These are phyloP conservation scores for Lerema accius DNA, from an alignment of 1,140 invertebrate genomes.

Conservation along the genomic window DNA sequence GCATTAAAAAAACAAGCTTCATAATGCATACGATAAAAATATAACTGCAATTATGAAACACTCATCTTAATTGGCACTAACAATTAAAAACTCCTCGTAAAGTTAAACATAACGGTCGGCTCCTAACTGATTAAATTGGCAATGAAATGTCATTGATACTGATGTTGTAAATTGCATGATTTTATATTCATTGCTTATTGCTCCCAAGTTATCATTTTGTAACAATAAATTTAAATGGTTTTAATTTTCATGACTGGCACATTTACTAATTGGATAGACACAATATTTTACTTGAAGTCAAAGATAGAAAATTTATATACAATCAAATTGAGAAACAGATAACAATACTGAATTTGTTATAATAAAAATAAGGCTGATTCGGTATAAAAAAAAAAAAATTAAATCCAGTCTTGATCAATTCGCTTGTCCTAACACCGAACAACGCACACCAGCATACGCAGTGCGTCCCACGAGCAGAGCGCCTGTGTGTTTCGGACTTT, in stretches of 20 bases:
- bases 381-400: not conserved
- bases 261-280: too few relatives aligned
- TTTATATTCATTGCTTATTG: too few relatives aligned
- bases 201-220: too few relatives aligned
- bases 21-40: too few relatives aligned
- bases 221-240: too few relatives aligned
- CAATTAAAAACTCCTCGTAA: constrained; percentile 5
- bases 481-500: constrained; percentile 62
- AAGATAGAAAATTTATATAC: too few relatives aligned
- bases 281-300: too few relatives aligned
- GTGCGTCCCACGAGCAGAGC: constrained; percentile 22
- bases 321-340: too few relatives aligned
- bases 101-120: not conserved
- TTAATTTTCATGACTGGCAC: too few relatives aligned
- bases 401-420: not conserved
- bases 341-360: too few relatives aligned
- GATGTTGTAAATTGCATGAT: constrained; percentile 10
- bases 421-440: constrained; percentile 1
- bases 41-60: not conserved
- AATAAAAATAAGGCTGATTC: too few relatives aligned
- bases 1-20: too few relatives aligned
- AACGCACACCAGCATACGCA: constrained; percentile 15
- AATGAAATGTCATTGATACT: constrained; percentile 9
- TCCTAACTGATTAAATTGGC: constrained; percentile 20
- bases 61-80: not conserved